Evolutionary conservation across 2,113 vertebrate species (phyloP).

Genomic region (Thomomys bottae): DNA sequence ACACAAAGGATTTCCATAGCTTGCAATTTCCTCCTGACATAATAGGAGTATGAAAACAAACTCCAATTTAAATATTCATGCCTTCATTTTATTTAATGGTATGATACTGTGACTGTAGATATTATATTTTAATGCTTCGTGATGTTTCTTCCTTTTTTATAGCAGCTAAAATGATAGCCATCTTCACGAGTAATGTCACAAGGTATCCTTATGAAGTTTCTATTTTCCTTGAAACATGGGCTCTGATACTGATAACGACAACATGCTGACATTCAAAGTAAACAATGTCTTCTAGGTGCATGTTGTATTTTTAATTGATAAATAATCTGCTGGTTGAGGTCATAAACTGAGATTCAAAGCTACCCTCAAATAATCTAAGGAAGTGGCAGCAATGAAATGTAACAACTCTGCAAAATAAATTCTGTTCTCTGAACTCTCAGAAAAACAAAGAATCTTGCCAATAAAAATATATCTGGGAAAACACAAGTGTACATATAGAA

Average conservation of each 20-base stretch:
- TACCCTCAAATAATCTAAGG: constrained; percentile 4
- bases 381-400: constrained; percentile 46
- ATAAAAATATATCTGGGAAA: constrained; percentile 18
- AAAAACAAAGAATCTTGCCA: constrained; percentile 28
- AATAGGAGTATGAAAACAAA: constrained; percentile 62
- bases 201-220: constrained; percentile 55
- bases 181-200: constrained; percentile 60
- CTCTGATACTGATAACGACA: constrained; percentile 40
- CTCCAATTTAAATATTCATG: constrained; percentile 76
- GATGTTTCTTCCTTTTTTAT: constrained; percentile 61
- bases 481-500: neutral
- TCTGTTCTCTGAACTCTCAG: constrained; percentile 24
- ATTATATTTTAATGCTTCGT: constrained; percentile 66
- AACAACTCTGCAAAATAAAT: constrained; percentile 16
- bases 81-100: constrained; percentile 69
- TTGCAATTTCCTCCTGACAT: constrained; percentile 68
- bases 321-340: constrained; percentile 6
- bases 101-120: constrained; percentile 62
- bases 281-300: neutral
- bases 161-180: constrained; percentile 62
- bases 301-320: neutral
- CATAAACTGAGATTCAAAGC: constrained; percentile 10
- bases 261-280: constrained; percentile 23
- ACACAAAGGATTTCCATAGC: constrained; percentile 61
- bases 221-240: constrained; percentile 65